Evolutionary conservation across 2,113 vertebrate genomes (phyloP).

Genomic region (Glareola pratincola): DNA sequence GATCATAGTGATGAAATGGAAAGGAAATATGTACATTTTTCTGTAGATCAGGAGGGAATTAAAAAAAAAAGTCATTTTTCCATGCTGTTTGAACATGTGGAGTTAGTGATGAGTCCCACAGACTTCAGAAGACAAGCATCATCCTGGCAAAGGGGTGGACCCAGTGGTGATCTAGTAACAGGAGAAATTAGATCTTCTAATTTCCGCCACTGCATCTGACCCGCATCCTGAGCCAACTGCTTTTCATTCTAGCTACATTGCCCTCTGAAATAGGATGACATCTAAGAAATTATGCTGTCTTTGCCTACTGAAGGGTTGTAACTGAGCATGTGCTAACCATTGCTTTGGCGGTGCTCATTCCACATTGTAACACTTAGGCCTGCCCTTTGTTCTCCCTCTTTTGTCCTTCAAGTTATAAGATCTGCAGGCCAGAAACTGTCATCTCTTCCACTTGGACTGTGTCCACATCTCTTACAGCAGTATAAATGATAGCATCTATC

Average conservation of each 20-base stretch:
- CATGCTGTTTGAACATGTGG: background rate
- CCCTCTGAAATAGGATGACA: background rate
- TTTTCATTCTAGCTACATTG: background rate
- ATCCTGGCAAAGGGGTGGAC: background rate
- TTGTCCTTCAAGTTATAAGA: background rate
- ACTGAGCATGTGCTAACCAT: background rate
- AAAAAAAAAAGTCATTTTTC: background rate
- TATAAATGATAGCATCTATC: background rate
- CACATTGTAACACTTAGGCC: background rate
- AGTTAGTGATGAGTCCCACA: background rate
- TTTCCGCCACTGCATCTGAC: background rate
- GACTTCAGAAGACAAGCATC: background rate
- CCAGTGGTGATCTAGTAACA: background rate
- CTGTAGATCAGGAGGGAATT: background rate
- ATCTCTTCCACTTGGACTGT: background rate
- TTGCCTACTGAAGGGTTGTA: background rate
- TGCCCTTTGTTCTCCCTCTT: background rate
- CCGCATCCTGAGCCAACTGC: background rate
- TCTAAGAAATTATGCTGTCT: background rate
- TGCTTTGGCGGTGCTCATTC: background rate
- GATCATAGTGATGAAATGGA: background rate
- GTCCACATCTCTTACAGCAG: background rate
- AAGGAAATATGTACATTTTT: background rate
- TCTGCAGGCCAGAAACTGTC: background rate
- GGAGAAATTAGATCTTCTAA: background rate